phyloP scores from a whole-genome alignment of 2,797 vertebrate genomes.

The Notamacropus eugenii region DNA sequence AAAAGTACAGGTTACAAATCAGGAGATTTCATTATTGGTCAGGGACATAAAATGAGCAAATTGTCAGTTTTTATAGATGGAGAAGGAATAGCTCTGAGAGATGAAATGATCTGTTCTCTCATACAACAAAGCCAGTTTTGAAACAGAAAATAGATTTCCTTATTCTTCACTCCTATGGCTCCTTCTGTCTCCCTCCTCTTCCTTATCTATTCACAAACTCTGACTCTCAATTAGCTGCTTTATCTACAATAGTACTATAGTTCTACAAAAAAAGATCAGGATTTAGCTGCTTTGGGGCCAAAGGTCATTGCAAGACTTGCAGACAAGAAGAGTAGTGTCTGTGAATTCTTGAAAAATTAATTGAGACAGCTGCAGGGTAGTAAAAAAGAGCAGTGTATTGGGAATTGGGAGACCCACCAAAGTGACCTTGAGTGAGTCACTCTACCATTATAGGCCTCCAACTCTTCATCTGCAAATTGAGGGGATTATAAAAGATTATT shows the following conservation, averaged over 20 bases:
- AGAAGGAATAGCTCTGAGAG: not conserved
- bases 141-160: not conserved
- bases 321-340: not conserved
- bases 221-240: not conserved
- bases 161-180: not conserved
- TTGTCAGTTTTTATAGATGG: not conserved
- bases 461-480: not conserved
- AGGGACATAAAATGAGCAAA: not conserved
- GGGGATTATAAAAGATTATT: not conserved
- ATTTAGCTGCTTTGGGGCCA: not conserved
- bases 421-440: not conserved
- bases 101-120: not conserved
- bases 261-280: not conserved
- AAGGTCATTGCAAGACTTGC: not conserved
- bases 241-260: not conserved
- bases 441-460: not conserved
- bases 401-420: not conserved
- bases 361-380: not conserved
- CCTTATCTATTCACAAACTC: not conserved
- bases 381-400: not conserved
- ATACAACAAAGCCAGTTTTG: not conserved
- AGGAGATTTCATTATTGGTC: not conserved
- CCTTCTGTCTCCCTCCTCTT: not conserved
- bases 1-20: not conserved
- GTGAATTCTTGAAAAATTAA: not conserved